Evolutionary conservation across 2,113 vertebrate genomes (phyloP).

Genomic region (Ramphastos sulfuratus): DNA sequence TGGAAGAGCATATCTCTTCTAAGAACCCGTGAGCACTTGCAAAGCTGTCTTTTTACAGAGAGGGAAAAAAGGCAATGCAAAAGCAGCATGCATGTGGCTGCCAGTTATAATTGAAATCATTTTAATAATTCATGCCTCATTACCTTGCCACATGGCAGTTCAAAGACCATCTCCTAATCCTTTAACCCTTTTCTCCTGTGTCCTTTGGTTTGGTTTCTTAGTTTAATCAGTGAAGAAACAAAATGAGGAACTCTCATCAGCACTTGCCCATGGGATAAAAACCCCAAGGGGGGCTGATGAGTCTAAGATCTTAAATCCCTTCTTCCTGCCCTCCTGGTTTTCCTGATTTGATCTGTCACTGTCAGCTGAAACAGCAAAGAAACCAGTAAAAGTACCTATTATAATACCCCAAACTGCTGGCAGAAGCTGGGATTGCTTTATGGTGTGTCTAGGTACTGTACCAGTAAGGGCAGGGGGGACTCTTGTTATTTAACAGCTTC

Average conservation of each 20-base stretch:
- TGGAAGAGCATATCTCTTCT: neutral
- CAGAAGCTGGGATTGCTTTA: neutral
- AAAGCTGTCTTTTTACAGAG: slow-evolving; percentile 6
- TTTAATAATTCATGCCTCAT: slow-evolving; percentile 71
- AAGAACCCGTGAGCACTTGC: neutral
- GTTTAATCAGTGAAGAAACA: slow-evolving; percentile 48
- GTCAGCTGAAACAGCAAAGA: neutral
- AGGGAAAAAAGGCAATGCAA: slow-evolving; percentile 18
- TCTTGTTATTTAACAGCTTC: neutral
- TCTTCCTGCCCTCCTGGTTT: neutral
- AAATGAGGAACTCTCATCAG: slow-evolving; percentile 9
- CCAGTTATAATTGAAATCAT: slow-evolving; percentile 58
- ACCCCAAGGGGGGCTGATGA: neutral
- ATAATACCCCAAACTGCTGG: neutral
- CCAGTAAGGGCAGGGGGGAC: neutral
- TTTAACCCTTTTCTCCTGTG: slow-evolving; percentile 50
- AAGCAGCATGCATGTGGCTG: neutral
- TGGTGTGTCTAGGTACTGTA: neutral
- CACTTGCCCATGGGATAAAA: neutral
- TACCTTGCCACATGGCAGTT: slow-evolving; percentile 62
- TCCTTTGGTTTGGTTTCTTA: slow-evolving; percentile 49
- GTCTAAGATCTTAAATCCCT: neutral
- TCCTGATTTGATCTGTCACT: neutral
- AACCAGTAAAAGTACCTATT: neutral
- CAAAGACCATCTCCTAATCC: slow-evolving; percentile 60